Percentiles rank a stretch among this genome's conserved stretches.
phyloP scores from a whole-genome alignment of 2,113 vertebrate genomes.

The Lethenteron reissneri region DNA sequence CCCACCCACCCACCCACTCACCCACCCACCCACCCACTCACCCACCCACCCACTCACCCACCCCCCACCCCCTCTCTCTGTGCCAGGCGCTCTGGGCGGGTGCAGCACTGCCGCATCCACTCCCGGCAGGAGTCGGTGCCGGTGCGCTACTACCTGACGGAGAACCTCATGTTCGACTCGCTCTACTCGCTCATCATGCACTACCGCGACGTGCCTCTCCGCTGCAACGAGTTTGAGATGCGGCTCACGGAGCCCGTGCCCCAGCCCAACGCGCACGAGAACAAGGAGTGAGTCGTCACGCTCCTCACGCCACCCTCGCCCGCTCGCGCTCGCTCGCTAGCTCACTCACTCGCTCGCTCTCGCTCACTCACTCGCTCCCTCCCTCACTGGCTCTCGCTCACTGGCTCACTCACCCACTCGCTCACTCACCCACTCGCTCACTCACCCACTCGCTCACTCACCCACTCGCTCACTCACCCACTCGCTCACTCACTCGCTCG shows the following conservation, averaged over 20 bases:
- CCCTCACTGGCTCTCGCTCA: too few relatives aligned
- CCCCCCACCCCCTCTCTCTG: neutral
- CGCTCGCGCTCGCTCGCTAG: too few relatives aligned
- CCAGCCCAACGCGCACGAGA: slow-evolving; percentile 89
- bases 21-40: neutral
- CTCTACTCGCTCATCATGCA: slow-evolving; percentile 90
- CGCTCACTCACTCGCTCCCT: too few relatives aligned
- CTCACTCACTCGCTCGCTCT: too few relatives aligned
- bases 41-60: neutral
- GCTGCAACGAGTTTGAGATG: slow-evolving; percentile 98
- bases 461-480: too few relatives aligned
- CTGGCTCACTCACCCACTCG: too few relatives aligned
- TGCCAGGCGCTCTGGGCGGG: slow-evolving; percentile 67
- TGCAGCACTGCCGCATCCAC: slow-evolving; percentile 94
- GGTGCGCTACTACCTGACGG: slow-evolving; percentile 91
- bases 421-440: too few relatives aligned
- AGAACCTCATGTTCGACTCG: slow-evolving; percentile 92
- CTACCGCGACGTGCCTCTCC: slow-evolving; percentile 86
- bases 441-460: too few relatives aligned
- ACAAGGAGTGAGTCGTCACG: slow-evolving; percentile 61
- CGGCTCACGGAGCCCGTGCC: slow-evolving; percentile 84
- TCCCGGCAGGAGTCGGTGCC: slow-evolving; percentile 80
- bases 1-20: neutral
- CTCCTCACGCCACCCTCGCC: too few relatives aligned
- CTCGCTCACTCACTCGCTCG: too few relatives aligned